phyloP scores from a whole-genome alignment of 2,888 invertebrate genomes.

The Lasioglossum pauxillum region DNA sequence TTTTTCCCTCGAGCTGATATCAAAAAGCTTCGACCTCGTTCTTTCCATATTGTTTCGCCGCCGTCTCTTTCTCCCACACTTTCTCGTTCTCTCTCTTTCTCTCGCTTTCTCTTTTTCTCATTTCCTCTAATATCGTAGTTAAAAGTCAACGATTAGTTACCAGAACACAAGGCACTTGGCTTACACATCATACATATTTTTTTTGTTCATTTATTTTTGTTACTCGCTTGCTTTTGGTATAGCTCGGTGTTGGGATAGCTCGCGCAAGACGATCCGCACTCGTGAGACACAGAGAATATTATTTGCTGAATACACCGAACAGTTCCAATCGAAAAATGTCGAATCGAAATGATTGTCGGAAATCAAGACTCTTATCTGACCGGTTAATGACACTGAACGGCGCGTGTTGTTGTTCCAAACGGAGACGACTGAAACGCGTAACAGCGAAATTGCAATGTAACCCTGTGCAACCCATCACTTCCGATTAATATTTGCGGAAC shows the following conservation, averaged over 20 bases:
- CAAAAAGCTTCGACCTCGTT: slow-evolving; percentile 48
- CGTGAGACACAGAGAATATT: slow-evolving; percentile 26
- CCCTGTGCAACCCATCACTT: neutral
- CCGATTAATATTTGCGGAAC: neutral
- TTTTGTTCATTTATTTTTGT: slow-evolving; percentile 50
- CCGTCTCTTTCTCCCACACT: slow-evolving; percentile 59
- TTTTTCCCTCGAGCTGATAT: slow-evolving; percentile 33
- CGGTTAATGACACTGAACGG: neutral
- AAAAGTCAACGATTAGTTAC: slow-evolving; percentile 84
- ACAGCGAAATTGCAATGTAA: neutral
- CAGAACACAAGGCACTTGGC: slow-evolving; percentile 84
- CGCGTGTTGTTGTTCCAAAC: neutral
- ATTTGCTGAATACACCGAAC: neutral
- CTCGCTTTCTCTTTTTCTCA: slow-evolving; percentile 45
- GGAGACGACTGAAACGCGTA: slow-evolving; percentile 1
- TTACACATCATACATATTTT: slow-evolving; percentile 81
- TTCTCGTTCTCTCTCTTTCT: slow-evolving; percentile 57
- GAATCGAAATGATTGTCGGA: neutral
- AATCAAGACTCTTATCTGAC: neutral
- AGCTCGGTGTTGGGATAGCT: slow-evolving; percentile 79
- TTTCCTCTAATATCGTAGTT: slow-evolving; percentile 78
- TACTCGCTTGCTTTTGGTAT: slow-evolving; percentile 74
- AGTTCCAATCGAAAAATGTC: neutral
- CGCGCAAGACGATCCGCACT: slow-evolving; percentile 63
- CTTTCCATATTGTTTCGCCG: slow-evolving; percentile 45